These are phyloP conservation scores for Zosterops pallidus DNA, from an alignment of 2,113 vertebrate species.

Conservation along the genomic window DNA sequence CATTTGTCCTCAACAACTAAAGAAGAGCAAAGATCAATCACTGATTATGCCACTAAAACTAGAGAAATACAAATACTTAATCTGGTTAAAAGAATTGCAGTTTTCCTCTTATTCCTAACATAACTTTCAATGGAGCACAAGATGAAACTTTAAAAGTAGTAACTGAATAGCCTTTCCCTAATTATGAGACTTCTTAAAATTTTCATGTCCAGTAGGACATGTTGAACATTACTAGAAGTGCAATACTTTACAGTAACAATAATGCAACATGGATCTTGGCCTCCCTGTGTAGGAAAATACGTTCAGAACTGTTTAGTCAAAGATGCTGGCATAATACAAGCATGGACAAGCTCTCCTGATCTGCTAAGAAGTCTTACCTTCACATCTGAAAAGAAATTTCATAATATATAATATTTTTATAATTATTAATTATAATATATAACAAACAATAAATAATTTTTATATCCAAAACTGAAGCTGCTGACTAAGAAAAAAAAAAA, in stretches of 20 bases:
- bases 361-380: not conserved
- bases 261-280: not conserved
- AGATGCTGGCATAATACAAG: not conserved
- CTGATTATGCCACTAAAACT: not conserved
- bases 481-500: not conserved
- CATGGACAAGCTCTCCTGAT: not conserved
- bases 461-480: not conserved
- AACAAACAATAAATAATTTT: not conserved
- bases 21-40: slow-evolving; percentile 8
- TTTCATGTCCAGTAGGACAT: not conserved
- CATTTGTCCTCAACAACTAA: not conserved
- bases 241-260: not conserved
- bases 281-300: not conserved
- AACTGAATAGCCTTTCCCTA: not conserved
- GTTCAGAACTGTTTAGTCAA: not conserved
- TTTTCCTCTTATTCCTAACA: not conserved
- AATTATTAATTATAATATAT: too few species aligned
- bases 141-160: not conserved
- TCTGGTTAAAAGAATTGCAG: not conserved
- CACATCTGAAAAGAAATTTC: not conserved
- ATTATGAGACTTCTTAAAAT: not conserved
- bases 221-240: not conserved
- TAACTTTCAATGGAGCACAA: not conserved
- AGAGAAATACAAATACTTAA: not conserved
- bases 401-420: too few species aligned